Evolutionary conservation across 2,797 vertebrate species (phyloP).

Genomic region (Prunella strophiata): DNA sequence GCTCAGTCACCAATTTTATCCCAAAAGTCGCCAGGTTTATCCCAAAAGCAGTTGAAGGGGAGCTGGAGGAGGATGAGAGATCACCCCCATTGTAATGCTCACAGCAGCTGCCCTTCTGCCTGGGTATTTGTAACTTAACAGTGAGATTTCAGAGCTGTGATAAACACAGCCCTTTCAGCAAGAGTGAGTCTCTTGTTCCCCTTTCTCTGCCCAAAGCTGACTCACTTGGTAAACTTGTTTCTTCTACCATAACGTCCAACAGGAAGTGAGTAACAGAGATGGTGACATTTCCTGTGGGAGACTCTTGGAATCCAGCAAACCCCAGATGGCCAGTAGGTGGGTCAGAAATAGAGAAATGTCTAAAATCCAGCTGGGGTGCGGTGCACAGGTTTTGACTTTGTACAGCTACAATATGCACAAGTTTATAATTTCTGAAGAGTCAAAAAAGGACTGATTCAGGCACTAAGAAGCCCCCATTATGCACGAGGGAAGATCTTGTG

Average conservation of each 20-base stretch:
- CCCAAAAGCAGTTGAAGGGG: background rate
- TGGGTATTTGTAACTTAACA: background rate
- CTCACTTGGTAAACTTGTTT: background rate
- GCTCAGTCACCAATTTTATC: background rate
- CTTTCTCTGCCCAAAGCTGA: background rate
- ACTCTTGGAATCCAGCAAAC: background rate
- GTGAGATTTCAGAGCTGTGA: background rate
- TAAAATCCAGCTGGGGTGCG: background rate
- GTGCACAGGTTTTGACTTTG: background rate
- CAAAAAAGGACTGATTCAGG: background rate
- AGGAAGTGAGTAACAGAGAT: background rate
- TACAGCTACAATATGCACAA: background rate
- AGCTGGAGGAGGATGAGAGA: background rate
- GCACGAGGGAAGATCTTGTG: background rate
- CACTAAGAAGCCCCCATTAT: background rate
- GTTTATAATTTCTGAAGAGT: background rate
- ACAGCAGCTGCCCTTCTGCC: background rate
- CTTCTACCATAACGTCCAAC: rapidly evolving
- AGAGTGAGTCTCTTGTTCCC: background rate
- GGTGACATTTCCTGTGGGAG: background rate
- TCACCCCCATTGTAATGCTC: background rate
- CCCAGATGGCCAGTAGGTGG: rapidly evolving
- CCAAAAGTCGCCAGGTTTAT: background rate
- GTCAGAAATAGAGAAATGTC: background rate
- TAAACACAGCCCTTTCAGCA: background rate